Evolutionary conservation across 2,888 invertebrate genomes (phyloP).

Genomic region (Norana najaformis): DNA sequence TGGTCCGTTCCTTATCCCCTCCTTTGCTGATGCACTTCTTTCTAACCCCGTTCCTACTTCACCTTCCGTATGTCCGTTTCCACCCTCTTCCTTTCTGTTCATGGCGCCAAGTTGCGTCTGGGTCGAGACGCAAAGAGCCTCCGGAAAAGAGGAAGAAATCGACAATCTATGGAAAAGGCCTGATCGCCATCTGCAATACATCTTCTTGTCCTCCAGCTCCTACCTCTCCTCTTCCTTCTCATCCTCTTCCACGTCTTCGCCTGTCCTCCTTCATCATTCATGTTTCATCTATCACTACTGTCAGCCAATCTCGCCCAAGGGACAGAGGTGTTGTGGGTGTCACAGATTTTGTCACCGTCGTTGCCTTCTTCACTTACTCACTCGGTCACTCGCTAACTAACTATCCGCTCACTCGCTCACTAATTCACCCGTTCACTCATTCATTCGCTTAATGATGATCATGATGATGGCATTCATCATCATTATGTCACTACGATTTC

Average conservation of each 20-base stretch:
- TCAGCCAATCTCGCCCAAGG: not conserved
- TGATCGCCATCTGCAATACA: constrained; percentile 1
- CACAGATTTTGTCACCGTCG: not conserved
- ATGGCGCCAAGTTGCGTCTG: not conserved
- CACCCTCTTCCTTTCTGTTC: not conserved
- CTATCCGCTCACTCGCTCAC: too few relatives aligned
- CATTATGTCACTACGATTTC: too few relatives aligned
- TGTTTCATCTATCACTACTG: not conserved
- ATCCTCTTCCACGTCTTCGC: not conserved
- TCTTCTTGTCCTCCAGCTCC: not conserved
- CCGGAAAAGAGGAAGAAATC: not conserved
- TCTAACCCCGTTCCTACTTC: not conserved
- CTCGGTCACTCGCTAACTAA: not conserved
- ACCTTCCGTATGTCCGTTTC: not conserved
- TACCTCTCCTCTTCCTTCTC: not conserved
- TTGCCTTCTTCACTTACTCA: not conserved
- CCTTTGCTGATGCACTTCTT: not conserved
- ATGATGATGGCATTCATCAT: not conserved
- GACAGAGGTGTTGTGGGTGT: not conserved
- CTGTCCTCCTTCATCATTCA: not conserved
- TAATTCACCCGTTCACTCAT: not conserved
- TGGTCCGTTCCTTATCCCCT: not conserved
- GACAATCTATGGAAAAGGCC: not conserved
- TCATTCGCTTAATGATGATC: not conserved
- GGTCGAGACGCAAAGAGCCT: not conserved